Evolutionary conservation across 2,113 vertebrate species (phyloP).

Genomic region (Rhea pennata): DNA sequence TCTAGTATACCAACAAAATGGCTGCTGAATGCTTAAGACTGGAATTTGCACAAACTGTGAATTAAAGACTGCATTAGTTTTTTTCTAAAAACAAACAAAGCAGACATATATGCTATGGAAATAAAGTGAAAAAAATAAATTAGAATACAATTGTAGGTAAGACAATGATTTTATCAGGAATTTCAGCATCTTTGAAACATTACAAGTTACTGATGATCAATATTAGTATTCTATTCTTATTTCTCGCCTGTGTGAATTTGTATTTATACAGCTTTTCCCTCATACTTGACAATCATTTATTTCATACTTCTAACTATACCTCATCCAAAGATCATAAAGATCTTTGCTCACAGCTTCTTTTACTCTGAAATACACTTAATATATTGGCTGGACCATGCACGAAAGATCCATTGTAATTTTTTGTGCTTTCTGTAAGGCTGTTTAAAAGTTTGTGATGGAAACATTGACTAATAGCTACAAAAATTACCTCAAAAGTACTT

Average conservation of each 20-base stretch:
- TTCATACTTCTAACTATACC: background rate
- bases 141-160: background rate
- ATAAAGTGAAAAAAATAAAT: background rate
- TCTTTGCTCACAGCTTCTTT: background rate
- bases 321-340: background rate
- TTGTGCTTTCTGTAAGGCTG: background rate
- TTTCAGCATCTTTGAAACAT: background rate
- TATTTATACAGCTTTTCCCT: background rate
- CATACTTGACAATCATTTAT: rapidly evolving
- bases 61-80: background rate
- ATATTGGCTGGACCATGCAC: background rate
- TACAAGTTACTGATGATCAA: background rate
- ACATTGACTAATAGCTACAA: background rate
- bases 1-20: rapidly evolving
- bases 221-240: too few relatives aligned
- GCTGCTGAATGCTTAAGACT: background rate
- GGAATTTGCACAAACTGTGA: background rate
- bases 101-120: background rate
- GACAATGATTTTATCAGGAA: background rate
- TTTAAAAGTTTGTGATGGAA: background rate
- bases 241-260: background rate
- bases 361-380: background rate
- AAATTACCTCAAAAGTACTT: background rate
- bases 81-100: background rate
- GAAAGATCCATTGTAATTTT: background rate